Base-by-base conservation (phyloP, 2,888 invertebrate genomes). In the Phyllotreta striolata region DNA sequence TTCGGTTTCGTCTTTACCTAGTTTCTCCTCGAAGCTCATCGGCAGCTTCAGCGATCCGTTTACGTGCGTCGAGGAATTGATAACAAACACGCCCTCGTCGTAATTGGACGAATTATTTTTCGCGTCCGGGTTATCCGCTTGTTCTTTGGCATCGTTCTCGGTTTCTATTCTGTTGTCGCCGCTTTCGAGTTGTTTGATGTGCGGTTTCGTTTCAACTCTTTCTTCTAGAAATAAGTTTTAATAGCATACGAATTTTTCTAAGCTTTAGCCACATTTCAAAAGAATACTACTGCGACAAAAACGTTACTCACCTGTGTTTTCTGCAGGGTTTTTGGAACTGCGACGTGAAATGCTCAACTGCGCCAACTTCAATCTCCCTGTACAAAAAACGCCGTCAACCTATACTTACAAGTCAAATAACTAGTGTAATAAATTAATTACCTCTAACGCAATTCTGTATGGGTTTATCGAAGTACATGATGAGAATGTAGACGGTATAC, bases 371-470 rank as follows among this genome's bases (percentile, higher is more conserved):
- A 62, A 51, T 38, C 56, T 55, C 35, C 62, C 62, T 62, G 44
- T 10, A 37, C 12, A 55, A 14, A 49, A 41, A 55, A 24, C 24
- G 4, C 24, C 24, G 4, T 24, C 24, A 24, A 1, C 1, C 24
- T 61, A 52, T 24, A 37, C 41, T 14, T 5, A 34, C 44, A 37
- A n/a, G n/a, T n/a, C n/a, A n/a, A n/a, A 6, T 44, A 10, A 35
- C 43, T 10, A 56, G 24, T 14, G 7, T 6, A 43, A 7, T 14
- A 39, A 61, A 66, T 69, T 51, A 38, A 13, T 76, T 81, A 87
- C 90, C 88, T 85, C 90, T 89, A 54, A 91, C 89, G 79, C 91
- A 92, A 76, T 87, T 89, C 78, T 93, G 93, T 77, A 93, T 92
- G 34, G 91, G 87, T 79, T 93, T 93, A 78, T 93, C 93, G 66